Evolutionary conservation across 2,888 invertebrate genomes (phyloP), one percentile per base, ranked within the genome.

Genomic region (Andrena trimmerana): DNA sequence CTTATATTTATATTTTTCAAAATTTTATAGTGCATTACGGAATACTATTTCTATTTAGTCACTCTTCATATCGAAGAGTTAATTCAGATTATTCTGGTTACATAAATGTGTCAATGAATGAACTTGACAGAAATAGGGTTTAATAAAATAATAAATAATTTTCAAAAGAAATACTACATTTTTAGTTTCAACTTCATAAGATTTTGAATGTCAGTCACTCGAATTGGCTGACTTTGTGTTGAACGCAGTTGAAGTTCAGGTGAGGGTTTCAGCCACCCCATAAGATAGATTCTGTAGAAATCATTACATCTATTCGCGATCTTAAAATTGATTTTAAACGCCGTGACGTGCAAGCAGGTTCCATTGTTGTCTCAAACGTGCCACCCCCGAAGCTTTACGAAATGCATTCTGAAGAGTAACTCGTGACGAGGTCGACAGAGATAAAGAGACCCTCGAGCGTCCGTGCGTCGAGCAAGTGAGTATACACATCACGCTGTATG

Each of bases 381-480:
- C 48, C 8, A 57, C 6, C 31, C 29, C 27, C 13, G 52, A 31
- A 20, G 60, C 78, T 77, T 71, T 42, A 13, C 52, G 36, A 66
- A 71, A 76, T 42, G 63, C 52, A 69, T 48, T 68, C 69, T 27
- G 68, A 54, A 63, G 57, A 50, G 63, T 52, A 42, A 29, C 67
- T 68, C 52, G 62, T 54, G 73, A 57, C 74, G 68, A 57, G 74
- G 57, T 36, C 62, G 74, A 48, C 63, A 29, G 76, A 76, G 70
- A 80, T 77, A 80, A 66, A 80, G 79, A 76, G 77, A 42, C 31
- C 66, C 66, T 80, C 66, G 65, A 80, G 70, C n/a, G 65, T 60
- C 60, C 60, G 60, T 66, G 77, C 24, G 65, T 62, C 70, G 65
- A 16, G 60, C 20, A n/a, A 76, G 70, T 54, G 60, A 13, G 59